Base-by-base conservation (phyloP, 53 echinoderm and acorn worm genomes). In the Arbacia lixula region DNA sequence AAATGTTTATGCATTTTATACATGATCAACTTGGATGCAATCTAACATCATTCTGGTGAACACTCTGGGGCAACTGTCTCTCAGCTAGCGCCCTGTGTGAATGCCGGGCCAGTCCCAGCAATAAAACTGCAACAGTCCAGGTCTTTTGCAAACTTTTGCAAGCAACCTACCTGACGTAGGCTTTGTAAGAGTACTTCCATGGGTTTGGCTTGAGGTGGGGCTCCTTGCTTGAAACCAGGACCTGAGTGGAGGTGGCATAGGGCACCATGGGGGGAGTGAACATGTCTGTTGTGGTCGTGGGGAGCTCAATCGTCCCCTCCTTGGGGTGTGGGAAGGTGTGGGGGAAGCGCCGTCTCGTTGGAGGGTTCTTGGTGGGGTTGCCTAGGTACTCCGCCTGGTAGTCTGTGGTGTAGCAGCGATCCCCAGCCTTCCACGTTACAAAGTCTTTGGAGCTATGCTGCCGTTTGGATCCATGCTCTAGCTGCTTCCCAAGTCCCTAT, bases 181-280 rank as follows among this genome's bases (percentile, higher is more conserved):
- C 90, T 67, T 95, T 99, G 68, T 99, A 90, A 2, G 99, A 99
- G 42, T 99, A 95, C 71, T 91, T 94, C 99, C 99, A 99, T 1
- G 99, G 99, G 83, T 99, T 95, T 14, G 92, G 94, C 85, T 99
- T 92, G 0, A 99, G 49, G 46, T 95, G 94, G 9, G 99, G 99
- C 65, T 99, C 99, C 81, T 99, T 87, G 31, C 95, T 95, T 19
- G 99, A 99, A 0, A 95, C 99, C 11, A 95, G 89, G 21, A 89
- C 89, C 43, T 99, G 99, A 31, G 99, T 99, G 51, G 78, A 67
- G 8, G 99, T 99, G 68, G 79, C 82, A 54, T 90, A 87, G 0
- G 99, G 99, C 53, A 99, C 92, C 72, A 86, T 91, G 0, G 94
- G 95, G 1, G 94, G 53, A 12, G 78, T 42, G 55, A 67, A 92